Evolutionary conservation across 2,888 invertebrate species (phyloP), one percentile per base, ranked within the genome.

Genomic region (Eucera pruinosa): DNA sequence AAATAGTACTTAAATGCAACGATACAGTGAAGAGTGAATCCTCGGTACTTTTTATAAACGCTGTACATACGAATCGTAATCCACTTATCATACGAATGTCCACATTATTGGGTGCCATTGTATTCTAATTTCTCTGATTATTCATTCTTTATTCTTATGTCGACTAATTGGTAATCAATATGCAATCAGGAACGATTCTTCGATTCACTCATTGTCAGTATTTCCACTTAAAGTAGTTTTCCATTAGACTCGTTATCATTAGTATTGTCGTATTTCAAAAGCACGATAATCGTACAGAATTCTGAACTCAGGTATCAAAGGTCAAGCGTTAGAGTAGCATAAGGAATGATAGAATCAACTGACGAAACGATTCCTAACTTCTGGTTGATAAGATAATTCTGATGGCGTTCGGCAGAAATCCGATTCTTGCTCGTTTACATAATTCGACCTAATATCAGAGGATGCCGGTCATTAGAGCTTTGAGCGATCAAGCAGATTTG

Each of bases 401-500:
- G 5, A 47, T 18, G 11, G 7, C 15, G 13, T 45, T 30, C 13
- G n/a, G 48, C 39, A 55, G 36, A 57, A 55, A 30, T 39, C 30
- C 7, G 25, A 43, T 48, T 48, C 47, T 55, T 55, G 36, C 4
- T 23, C 66, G 36, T 55, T 70, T 66, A 70, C 65, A 54, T 65
- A 47, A 70, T 65, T 65, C 11, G 36, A 55, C 36, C 27, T 47
- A 47, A 48, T 55, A 70, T 11, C 41, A 41, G 15, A 45, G 52
- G 65, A 66, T 66, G 45, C 65, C 5, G 45, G 57, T 30, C 23
- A 47, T 57, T 66, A 66, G 36, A 11, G 47, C 25, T 47, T 58
- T 25, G 66, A 18, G 20, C 33, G 60, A 61, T 61, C 45, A 18
- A 57, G 23, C 33, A 45, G 43, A 57, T 45, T 33, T 33, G 33